A percentile compares a stretch with the other conserved stretches of the same genome.
Conservation (phyloP, 2,888 invertebrate genomes). For the Agriopis marginaria region DNA sequence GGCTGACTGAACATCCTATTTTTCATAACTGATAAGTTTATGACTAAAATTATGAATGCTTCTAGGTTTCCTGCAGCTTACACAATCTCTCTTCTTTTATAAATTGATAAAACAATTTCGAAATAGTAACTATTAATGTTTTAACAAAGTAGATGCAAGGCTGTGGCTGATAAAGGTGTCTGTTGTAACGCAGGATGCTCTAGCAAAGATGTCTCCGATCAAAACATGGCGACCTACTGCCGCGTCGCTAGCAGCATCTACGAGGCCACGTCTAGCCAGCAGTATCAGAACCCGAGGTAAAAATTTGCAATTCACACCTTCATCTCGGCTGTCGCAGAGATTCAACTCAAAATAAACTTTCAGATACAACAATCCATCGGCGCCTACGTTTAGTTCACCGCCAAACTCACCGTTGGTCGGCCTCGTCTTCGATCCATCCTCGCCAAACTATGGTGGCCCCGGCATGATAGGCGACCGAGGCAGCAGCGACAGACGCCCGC, state of each 20-base stretch:
- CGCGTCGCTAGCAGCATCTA: conserved; percentile 74
- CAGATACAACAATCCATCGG: conserved; percentile 76
- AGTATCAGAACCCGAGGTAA: conserved; percentile 75
- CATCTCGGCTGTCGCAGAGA: conserved; percentile 28
- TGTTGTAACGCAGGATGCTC: conserved; percentile 62
- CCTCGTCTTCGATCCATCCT: conserved; percentile 77
- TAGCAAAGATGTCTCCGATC: conserved; percentile 73
- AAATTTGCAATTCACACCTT: conserved; percentile 38
- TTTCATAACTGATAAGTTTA: conserved; percentile 28
- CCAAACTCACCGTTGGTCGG: conserved; percentile 81
- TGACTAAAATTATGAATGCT: conserved; percentile 15
- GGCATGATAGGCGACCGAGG: conserved; percentile 70
- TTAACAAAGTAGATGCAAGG: not conserved
- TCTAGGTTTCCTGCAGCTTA: conserved; percentile 2
- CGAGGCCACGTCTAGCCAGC: conserved; percentile 72
- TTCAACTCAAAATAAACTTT: conserved; percentile 55
- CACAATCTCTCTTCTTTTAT: not conserved
- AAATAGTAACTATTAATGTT: not conserved
- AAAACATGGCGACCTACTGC: conserved; percentile 74
- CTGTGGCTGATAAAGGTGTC: not conserved
- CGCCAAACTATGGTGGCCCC: conserved; percentile 70
- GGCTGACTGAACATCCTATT: conserved; percentile 10
- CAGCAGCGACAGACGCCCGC: conserved; percentile 72
- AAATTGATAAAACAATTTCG: not conserved
- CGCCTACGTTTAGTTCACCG: conserved; percentile 80